These are phyloP conservation scores for Gallinago nigripennis DNA, from an alignment of 2,797 vertebrate species.

Conservation along the genomic window DNA sequence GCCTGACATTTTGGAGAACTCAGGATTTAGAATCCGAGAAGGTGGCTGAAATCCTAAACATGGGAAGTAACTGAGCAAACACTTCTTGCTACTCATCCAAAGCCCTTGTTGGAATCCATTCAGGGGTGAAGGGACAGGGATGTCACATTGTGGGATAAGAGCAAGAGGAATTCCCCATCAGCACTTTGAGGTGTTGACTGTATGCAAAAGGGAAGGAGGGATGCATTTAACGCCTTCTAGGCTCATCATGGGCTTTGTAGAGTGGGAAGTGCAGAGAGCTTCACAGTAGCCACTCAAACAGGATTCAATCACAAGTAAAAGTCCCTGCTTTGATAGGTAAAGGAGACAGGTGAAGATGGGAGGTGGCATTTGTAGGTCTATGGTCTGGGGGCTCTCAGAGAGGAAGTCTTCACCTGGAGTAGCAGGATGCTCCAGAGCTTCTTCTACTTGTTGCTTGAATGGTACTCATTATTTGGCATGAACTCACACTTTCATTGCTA, in stretches of 20 bases:
- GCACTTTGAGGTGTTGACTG: neutral
- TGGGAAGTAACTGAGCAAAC: neutral
- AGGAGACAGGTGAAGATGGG: neutral
- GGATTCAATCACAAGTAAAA: neutral
- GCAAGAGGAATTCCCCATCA: neutral
- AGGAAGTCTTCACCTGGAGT: neutral
- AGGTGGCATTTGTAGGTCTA: neutral
- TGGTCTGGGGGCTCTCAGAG: neutral
- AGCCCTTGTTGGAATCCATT: neutral
- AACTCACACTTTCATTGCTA: neutral
- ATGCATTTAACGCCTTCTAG: neutral
- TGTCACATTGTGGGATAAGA: neutral
- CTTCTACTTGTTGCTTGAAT: neutral
- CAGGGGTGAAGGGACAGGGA: neutral
- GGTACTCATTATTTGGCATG: neutral
- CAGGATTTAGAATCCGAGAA: neutral
- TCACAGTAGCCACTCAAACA: neutral
- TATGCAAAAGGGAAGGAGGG: neutral
- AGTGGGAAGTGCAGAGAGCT: neutral
- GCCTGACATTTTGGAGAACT: neutral
- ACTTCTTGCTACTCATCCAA: neutral
- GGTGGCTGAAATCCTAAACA: neutral
- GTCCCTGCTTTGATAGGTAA: neutral
- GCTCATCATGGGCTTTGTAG: neutral
- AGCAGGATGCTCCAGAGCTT: neutral